Conservation (phyloP, 2,797 vertebrate genomes). For the Gymnopithys bicolor region DNA sequence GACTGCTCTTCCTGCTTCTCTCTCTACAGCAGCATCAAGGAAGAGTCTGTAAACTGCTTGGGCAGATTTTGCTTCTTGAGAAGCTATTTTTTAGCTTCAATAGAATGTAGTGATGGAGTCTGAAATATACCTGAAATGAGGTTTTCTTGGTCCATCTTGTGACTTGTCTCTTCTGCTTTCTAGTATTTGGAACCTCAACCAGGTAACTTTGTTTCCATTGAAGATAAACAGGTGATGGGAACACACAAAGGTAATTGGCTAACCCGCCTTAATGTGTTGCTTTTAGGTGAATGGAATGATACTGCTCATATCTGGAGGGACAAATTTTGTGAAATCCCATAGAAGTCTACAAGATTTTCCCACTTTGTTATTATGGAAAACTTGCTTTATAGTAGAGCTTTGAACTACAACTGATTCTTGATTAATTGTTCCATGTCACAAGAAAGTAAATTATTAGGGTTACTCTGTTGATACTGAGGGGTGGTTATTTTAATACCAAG, state of each 20-base stretch:
- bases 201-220: constrained; percentile 91
- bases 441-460: background rate
- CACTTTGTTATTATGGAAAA: background rate
- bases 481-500: background rate
- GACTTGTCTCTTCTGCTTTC: constrained; percentile 23
- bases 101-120: background rate
- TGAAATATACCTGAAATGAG: background rate
- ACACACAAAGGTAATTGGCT: constrained; percentile 86
- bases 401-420: background rate
- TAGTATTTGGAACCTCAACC: constrained; percentile 92
- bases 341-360: background rate
- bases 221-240: constrained; percentile 88
- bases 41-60: background rate
- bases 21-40: background rate
- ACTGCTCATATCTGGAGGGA: background rate
- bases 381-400: background rate
- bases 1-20: background rate
- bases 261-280: background rate
- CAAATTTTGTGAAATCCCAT: background rate
- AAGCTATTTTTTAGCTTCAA: background rate
- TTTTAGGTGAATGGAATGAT: background rate
- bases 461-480: background rate
- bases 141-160: background rate
- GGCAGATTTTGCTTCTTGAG: background rate
- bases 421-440: background rate